Base-by-base conservation (phyloP, 1,140 invertebrate species). In the Drosophila melanogaster region DNA sequence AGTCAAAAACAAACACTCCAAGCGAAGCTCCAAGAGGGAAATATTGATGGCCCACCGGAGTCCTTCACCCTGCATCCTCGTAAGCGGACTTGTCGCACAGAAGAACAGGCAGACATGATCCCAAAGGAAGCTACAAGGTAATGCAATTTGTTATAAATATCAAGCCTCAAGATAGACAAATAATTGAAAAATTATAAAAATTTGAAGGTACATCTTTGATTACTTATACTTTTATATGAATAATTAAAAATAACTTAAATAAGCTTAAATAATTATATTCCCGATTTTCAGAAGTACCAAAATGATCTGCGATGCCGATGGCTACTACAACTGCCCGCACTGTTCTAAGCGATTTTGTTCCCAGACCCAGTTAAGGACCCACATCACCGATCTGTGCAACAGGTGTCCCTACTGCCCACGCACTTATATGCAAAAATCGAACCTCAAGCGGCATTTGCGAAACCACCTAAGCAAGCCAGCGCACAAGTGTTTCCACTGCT, bases 401-500 rank as follows among this genome's bases (percentile, higher is more conserved):
- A 17, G 1, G 3, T 69, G 64, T 49, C 10, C 19, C 3, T 12
- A 69, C 8, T 65, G 57, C 22, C 4, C 15, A 11, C 24, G 44
- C 10, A n/a, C 22, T 17, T 71, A 37, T n/a, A 37, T 2, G 10
- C 15, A 0, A 0, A 44, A 10, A 8, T 0, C 0, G 0, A 11
- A 2, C n/a, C 17, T 71, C 1, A 38, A 0, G 1, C 33, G 46
- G 43, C 79, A 83, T 24, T 35, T 26, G 19, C 61, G 37, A 4
- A 44, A 8, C 6, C 79, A 81, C 17, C 43, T 33, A 0, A 46
- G 57, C 22, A 46, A 81, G 19, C 73, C 61, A n/a, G 59, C 22
- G 0, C 65, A 67, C 22, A 62, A 74, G 35, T 81, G 79, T 15
- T 19, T 12, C 5, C 15, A 14, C 14, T 81, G 79, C 11, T 26